A percentile compares a stretch with the other conserved stretches of the same genome.
These are phyloP conservation scores for Heliconius ethilla DNA, from an alignment of 2,888 invertebrate genomes.

Conservation along the genomic window DNA sequence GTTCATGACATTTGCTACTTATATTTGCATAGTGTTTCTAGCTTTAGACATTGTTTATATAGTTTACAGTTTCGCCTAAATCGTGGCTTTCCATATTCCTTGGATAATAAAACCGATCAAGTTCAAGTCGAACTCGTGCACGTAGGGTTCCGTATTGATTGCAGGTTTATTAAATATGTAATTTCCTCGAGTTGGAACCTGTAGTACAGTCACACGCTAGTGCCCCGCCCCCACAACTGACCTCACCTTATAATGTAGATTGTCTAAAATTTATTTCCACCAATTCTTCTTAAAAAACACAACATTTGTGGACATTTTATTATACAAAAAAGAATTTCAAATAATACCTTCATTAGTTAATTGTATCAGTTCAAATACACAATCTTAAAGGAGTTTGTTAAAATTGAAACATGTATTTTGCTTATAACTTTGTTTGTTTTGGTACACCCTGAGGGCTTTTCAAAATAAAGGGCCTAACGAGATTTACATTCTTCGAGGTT, in stretches of 20 bases:
- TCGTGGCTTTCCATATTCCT: not conserved
- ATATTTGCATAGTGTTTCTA: slow-evolving; percentile 4
- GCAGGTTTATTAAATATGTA: too few relatives aligned
- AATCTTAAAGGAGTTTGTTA: slow-evolving; percentile 10
- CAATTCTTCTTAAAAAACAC: too few relatives aligned
- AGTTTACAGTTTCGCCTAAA: not conserved
- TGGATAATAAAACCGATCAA: not conserved
- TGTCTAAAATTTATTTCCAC: too few relatives aligned
- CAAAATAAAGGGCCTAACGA: slow-evolving; percentile 26
- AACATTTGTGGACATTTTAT: not conserved
- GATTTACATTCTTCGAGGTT: slow-evolving; percentile 21
- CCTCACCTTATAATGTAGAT: too few relatives aligned
- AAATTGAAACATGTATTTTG: slow-evolving; percentile 12
- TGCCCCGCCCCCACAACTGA: too few relatives aligned
- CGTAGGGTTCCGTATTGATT: too few relatives aligned
- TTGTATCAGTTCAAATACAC: not conserved
- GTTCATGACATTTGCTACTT: slow-evolving; percentile 1
- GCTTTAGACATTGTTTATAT: not conserved
- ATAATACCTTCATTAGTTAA: not conserved
- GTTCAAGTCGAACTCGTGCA: too few relatives aligned
- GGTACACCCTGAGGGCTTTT: slow-evolving; percentile 21
- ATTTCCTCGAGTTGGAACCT: too few relatives aligned
- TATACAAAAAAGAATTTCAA: not conserved
- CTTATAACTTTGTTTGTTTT: slow-evolving; percentile 30
- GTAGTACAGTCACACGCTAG: too few relatives aligned